Evolutionary conservation across 2,888 invertebrate genomes (phyloP), one percentile per base, ranked within the genome.

Genomic region (Scaptomyza tumidula): DNA sequence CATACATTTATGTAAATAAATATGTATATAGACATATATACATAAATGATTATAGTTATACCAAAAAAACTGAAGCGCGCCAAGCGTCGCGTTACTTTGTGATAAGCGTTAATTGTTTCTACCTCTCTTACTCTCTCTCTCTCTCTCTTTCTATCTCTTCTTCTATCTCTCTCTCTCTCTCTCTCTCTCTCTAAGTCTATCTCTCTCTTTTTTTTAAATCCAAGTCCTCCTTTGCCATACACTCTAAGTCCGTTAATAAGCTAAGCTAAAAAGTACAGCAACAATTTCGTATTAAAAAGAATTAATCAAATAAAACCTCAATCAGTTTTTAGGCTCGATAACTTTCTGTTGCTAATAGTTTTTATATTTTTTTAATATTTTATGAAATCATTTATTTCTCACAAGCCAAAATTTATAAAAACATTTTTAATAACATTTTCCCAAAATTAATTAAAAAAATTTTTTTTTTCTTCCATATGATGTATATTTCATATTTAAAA

Each of bases 71-170:
- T 79, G 55, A 77, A 41, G 74, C 78, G 86, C 80, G 83, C 80
- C 65, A 83, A 84, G 83, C 83, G 83, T 71, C 60, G 80, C 83
- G 84, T 86, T 76, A 80, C 67, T 80, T 84, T 84, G 83, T 84
- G 83, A 84, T 84, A 84, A 84, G 83, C 86, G 74, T 84, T 83
- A 78, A 78, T 65, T 86, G 83, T 83, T 83, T 66, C 58, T 70
- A 59, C 24, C 24, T 71, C 49, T 62, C 27, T 29, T 4, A 6
- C 46, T 14, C 1, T 11, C 14, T 31, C 16, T 16, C 0, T 31
- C 46, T 14, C 10, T n/a, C 46, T 45, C 7, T 24, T 0, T 31
- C 46, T 14, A 6, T n/a, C 46, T 45, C 7, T 24, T 0, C 19
- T 19, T 19, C 19, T 19, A 19, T 19, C 19, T 19, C 19, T 19